A percentile compares a stretch with the other conserved stretches of the same genome.
Conservation (phyloP, 2,113 vertebrate species). For the Cromileptes altivelis region DNA sequence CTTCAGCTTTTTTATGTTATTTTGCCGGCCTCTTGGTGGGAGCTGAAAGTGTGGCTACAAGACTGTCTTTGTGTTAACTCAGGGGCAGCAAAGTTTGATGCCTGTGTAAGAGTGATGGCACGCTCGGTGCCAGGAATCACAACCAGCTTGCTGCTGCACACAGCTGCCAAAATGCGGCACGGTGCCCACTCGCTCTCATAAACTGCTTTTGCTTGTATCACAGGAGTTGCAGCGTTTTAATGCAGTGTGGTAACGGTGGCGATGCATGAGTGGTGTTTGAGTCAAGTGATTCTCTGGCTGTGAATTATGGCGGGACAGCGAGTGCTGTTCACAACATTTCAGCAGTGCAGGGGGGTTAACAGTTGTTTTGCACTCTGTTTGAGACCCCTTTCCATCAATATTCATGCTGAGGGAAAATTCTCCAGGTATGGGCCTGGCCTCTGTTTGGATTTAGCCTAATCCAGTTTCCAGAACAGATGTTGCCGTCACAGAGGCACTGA, state of each 20-base stretch:
- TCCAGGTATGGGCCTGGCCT: conserved; percentile 51
- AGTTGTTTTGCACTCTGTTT: conserved; percentile 67
- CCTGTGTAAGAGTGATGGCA: conserved; percentile 13
- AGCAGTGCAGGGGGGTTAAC: conserved; percentile 65
- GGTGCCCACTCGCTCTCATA: conserved; percentile 37
- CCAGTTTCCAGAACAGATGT: conserved; percentile 66
- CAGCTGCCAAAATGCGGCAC: conserved; percentile 56
- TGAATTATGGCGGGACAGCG: conserved; percentile 37
- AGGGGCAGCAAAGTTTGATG: conserved; percentile 32
- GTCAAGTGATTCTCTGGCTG: conserved; percentile 57
- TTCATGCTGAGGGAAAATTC: conserved; percentile 69
- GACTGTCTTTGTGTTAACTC: conserved; percentile 30
- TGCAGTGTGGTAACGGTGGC: conserved; percentile 4
- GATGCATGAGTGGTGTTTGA: conserved; percentile 37
- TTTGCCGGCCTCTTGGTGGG: not conserved
- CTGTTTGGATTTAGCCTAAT: conserved; percentile 62
- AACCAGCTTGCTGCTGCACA: conserved; percentile 32
- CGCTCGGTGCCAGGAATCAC: conserved; percentile 52
- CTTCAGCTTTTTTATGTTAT: not conserved
- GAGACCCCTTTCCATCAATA: conserved; percentile 72
- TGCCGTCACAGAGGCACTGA: conserved; percentile 27
- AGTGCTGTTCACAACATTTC: conserved; percentile 51
- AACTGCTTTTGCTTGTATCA: conserved; percentile 30
- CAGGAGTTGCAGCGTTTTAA: conserved; percentile 35
- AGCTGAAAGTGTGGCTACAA: conserved; percentile 18